Conservation (phyloP, 2,888 invertebrate species). For the Eustalomyia histrio region DNA sequence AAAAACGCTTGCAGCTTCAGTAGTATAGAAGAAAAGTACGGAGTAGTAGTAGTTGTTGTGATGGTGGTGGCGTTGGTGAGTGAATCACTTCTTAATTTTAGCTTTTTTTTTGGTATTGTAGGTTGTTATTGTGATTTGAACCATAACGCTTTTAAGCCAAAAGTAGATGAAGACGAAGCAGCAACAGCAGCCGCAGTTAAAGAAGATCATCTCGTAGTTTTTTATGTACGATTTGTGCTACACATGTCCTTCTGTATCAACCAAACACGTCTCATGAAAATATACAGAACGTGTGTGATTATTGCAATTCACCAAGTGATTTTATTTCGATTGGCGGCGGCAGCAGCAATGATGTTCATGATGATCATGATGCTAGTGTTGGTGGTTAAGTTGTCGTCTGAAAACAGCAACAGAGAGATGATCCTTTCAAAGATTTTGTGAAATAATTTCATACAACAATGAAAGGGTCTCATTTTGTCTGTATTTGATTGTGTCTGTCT, state of each 20-base stretch:
- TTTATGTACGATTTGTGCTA: constrained; percentile 51
- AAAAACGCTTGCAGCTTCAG: constrained; percentile 66
- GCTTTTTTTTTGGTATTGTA: neutral
- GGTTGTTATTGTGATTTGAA: constrained; percentile 60
- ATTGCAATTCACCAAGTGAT: constrained; percentile 63
- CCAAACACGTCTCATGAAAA: constrained; percentile 61
- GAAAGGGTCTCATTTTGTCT: constrained; percentile 47
- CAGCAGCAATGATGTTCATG: constrained; percentile 17
- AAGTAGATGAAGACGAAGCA: neutral
- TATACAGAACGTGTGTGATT: constrained; percentile 61
- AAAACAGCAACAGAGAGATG: constrained; percentile 47
- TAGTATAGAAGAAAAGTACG: constrained; percentile 37
- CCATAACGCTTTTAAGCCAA: constrained; percentile 48
- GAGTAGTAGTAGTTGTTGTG: constrained; percentile 53
- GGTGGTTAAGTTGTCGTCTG: constrained; percentile 64
- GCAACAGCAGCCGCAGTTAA: too few species aligned
- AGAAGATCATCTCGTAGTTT: constrained; percentile 59
- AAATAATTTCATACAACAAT: constrained; percentile 49
- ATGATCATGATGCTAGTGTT: constrained; percentile 17
- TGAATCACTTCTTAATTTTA: constrained; percentile 62
- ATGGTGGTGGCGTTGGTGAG: constrained; percentile 65
- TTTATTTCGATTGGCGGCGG: constrained; percentile 64
- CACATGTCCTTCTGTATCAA: constrained; percentile 66
- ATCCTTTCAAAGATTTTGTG: constrained; percentile 59
- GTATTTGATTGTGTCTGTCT: constrained; percentile 20